Percentiles rank a stretch among this genome's conserved stretches.
Conservation (phyloP, 2,113 vertebrate species). For the Cyprinus carpio region DNA sequence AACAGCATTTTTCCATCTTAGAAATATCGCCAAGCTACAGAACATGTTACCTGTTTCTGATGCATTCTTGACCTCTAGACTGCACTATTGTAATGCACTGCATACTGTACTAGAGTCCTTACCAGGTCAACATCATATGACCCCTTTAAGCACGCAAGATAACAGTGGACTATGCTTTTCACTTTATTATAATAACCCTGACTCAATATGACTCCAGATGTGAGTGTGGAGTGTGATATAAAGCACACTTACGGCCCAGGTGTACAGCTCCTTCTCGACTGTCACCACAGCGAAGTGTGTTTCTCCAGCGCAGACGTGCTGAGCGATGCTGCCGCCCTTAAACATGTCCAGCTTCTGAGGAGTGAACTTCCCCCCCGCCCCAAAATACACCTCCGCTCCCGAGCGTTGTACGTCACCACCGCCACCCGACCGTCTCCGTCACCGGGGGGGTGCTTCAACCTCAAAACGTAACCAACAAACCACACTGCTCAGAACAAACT, state of each 20-base stretch:
- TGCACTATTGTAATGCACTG: too few species aligned
- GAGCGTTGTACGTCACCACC: constrained; percentile 93
- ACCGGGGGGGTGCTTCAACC: constrained; percentile 86
- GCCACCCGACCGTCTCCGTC: constrained; percentile 89
- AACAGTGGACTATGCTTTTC: too few species aligned
- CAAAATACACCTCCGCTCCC: constrained; percentile 98
- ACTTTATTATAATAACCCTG: too few species aligned
- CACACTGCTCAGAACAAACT: not conserved
- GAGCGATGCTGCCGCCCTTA: constrained; percentile 92
- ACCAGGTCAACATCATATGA: too few species aligned
- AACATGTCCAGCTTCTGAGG: constrained; percentile 95
- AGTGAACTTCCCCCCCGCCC: constrained; percentile 96
- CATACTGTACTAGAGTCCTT: too few species aligned
- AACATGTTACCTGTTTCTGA: too few species aligned
- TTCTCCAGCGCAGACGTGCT: constrained; percentile 95
- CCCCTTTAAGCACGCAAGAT: too few species aligned
- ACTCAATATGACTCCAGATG: not conserved
- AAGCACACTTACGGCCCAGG: constrained; percentile 92
- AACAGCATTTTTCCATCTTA: too few species aligned
- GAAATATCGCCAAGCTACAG: too few species aligned
- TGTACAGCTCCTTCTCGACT: constrained; percentile 98
- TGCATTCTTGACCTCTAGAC: too few species aligned
- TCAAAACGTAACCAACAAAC: constrained; percentile 59
- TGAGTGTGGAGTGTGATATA: not conserved
- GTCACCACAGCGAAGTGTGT: constrained; percentile 98